Conservation (phyloP, 2,888 invertebrate genomes). For the Pyrrhia umbra region DNA sequence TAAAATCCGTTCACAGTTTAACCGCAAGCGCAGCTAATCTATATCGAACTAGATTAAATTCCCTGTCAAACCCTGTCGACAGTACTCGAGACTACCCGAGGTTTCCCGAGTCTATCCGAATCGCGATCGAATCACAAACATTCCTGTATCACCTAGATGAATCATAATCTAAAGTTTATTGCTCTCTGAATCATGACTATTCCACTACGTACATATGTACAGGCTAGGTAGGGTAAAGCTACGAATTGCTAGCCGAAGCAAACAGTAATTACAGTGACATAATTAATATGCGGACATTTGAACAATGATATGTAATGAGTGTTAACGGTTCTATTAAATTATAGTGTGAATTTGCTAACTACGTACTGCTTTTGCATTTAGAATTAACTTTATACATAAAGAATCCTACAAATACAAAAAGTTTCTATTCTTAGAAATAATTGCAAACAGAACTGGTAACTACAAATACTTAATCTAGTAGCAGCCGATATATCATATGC, state of each 20-base stretch:
- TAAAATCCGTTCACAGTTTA: slow-evolving; percentile 22
- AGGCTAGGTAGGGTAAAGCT: slow-evolving; percentile 45
- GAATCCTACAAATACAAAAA: slow-evolving; percentile 8
- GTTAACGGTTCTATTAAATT: slow-evolving; percentile 23
- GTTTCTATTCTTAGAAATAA: slow-evolving; percentile 9
- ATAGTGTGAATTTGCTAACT: slow-evolving; percentile 15
- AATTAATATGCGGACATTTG: slow-evolving; percentile 54
- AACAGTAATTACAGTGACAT: slow-evolving; percentile 58
- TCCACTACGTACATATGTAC: slow-evolving; percentile 54
- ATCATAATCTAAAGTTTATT: slow-evolving; percentile 79
- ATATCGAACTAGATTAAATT: slow-evolving; percentile 50
- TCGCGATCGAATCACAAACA: slow-evolving; percentile 39
- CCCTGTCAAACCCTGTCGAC: slow-evolving; percentile 31
- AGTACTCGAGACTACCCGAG: slow-evolving; percentile 15
- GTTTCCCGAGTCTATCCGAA: slow-evolving; percentile 22
- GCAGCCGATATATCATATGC: slow-evolving; percentile 42
- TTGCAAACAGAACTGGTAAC: slow-evolving; percentile 23
- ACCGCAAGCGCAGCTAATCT: slow-evolving; percentile 53
- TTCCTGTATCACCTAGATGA: slow-evolving; percentile 67
- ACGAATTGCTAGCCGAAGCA: slow-evolving; percentile 54
- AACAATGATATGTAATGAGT: slow-evolving; percentile 51
- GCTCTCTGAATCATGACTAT: slow-evolving; percentile 77
- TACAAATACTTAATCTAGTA: slow-evolving; percentile 20
- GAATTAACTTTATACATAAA: background rate
- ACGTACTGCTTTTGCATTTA: slow-evolving; percentile 19